phyloP scores from a whole-genome alignment of 2,797 vertebrate species.

The Aldrovandia affinis region DNA sequence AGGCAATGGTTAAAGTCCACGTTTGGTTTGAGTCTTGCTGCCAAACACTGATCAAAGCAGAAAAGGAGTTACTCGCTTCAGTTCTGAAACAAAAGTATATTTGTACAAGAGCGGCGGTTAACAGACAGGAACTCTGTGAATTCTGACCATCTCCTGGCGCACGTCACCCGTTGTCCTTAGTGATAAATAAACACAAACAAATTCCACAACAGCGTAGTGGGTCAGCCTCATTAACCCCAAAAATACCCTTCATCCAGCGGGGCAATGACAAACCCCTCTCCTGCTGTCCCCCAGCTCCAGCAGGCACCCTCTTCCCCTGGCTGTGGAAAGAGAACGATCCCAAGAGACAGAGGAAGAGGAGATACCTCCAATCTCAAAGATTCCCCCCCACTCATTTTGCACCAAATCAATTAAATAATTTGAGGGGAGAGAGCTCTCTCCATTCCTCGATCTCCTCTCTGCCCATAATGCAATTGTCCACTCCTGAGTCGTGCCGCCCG shows the following conservation, averaged over 20 bases:
- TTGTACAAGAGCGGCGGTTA: too few relatives aligned
- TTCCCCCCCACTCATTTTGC: slow-evolving; percentile 79
- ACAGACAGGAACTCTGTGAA: too few relatives aligned
- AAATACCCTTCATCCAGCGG: background rate
- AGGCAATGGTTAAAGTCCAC: too few relatives aligned
- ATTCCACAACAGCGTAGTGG: background rate
- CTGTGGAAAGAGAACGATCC: background rate
- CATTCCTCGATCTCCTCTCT: slow-evolving; percentile 89
- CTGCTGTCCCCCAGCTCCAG: background rate
- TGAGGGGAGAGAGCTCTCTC: slow-evolving; percentile 72
- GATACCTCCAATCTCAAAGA: slow-evolving; percentile 52
- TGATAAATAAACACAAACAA: background rate
- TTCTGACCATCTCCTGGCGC: too few relatives aligned
- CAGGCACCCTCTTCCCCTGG: background rate
- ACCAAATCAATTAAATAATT: slow-evolving; percentile 82
- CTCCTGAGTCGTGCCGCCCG: slow-evolving; percentile 86
- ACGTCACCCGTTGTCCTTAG: too few relatives aligned
- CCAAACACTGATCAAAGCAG: too few relatives aligned
- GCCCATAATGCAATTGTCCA: slow-evolving; percentile 97
- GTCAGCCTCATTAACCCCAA: slow-evolving; percentile 16
- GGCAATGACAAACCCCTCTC: background rate
- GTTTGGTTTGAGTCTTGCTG: too few relatives aligned
- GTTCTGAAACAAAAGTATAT: too few relatives aligned
- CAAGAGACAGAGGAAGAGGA: background rate
- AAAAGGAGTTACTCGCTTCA: too few relatives aligned